Evolutionary conservation across 2,888 invertebrate genomes (phyloP).

Genomic region (Tillus elongatus): DNA sequence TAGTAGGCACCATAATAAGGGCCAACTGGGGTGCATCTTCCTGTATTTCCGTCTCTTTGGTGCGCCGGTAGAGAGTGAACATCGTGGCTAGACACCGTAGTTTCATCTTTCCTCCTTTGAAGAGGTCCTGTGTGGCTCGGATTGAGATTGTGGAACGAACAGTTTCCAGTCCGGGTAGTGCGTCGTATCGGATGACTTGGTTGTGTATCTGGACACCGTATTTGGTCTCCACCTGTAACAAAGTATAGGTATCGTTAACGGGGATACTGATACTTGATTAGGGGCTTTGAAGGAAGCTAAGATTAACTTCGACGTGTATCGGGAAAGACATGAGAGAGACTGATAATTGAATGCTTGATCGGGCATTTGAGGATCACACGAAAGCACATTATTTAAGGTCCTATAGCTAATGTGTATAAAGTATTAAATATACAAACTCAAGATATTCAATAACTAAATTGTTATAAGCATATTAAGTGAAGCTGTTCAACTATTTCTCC

Average conservation of each 20-base stretch:
- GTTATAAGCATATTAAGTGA: no score
- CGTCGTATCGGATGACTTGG: conserved; percentile 31
- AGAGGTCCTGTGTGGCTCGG: conserved; percentile 33
- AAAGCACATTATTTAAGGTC: no score
- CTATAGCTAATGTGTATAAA: no score
- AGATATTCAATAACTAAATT: no score
- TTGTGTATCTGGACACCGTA: conserved; percentile 29
- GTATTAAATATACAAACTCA: no score
- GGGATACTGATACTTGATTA: background rate
- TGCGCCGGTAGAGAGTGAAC: conserved; percentile 34
- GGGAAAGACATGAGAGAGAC: no score
- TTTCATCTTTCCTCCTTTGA: conserved; percentile 36
- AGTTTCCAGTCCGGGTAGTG: conserved; percentile 33
- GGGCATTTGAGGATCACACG: no score
- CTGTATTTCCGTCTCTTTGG: conserved; percentile 33
- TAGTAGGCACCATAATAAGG: conserved; percentile 36
- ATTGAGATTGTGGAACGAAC: conserved; percentile 34
- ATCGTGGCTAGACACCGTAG: conserved; percentile 36
- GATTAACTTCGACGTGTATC: no score
- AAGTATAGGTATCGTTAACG: conserved; percentile 7
- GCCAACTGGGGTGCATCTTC: conserved; percentile 37
- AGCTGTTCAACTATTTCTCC: no score
- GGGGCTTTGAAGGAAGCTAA: no score
- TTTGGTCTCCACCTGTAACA: conserved; percentile 26
- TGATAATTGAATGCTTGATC: no score